Evolutionary conservation across 1,140 invertebrate genomes (phyloP), one percentile per base, ranked within the genome.

Genomic region (Orchestia grillus): DNA sequence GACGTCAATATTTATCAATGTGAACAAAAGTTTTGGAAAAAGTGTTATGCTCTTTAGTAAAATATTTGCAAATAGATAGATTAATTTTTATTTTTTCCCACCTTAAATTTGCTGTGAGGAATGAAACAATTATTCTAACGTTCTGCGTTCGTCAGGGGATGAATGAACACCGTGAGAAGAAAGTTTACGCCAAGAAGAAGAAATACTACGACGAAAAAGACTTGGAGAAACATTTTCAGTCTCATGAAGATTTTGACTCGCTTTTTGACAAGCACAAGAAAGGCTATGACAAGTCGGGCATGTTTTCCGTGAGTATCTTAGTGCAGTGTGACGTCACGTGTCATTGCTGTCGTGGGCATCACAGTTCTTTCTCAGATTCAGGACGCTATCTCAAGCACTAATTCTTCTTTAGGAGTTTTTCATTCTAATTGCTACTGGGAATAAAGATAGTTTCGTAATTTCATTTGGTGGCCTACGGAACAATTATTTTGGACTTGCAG

Each of bases 141-240:
- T 28, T 77, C 36, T 8, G 28, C 42, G 41, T 42, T 4, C 41
- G 0, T 45, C 92, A 94, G 92, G 92, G 92, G 6, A 44, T 45
- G 36, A 94, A 94, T 6, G 44, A 44, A 44, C 92, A 94, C 40
- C 43, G 44, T 40, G 41, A 94, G 41, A 94, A 44, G 19, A 94
- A 94, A 94, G 44, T 94, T 44, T 45, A 23, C 44, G 43, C 92
- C 44, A 94, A 94, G 36, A 94, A 94, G 92, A 94, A 94, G 44
- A 45, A 94, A n/a, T 94, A 94, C 40, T 94, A 94, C 92, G 92
- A 94, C 44, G 92, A 94, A 94, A 94, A 94, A 45, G 92, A 94
- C 19, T 19, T 94, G 23, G 11, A 94, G 36, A 94, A 94, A 47
- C 92, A 94, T 47, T 94, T 94, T 11, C 92, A 47, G 92, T 47